Percentiles rank a stretch among this genome's conserved stretches.
These are phyloP conservation scores for Loxodonta africana DNA, from an alignment of 2,113 vertebrate genomes.

Conservation along the genomic window DNA sequence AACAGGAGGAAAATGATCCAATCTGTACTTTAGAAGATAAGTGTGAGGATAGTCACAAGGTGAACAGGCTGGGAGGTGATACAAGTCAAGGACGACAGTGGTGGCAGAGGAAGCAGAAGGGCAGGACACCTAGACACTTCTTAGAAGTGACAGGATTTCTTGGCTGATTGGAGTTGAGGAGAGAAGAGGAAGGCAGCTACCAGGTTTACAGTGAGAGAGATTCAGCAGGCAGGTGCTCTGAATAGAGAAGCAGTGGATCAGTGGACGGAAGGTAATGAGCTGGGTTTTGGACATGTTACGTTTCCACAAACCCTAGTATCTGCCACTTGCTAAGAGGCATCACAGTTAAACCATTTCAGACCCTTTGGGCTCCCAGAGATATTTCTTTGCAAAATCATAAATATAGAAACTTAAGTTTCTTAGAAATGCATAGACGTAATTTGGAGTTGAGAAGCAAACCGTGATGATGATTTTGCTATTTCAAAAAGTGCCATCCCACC, in stretches of 20 bases:
- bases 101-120: fast-evolving
- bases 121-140: not conserved
- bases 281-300: not conserved
- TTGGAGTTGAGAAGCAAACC: slow-evolving; percentile 27
- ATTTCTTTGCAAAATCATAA: slow-evolving; percentile 56
- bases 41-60: not conserved
- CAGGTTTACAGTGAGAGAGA: not conserved
- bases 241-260: not conserved
- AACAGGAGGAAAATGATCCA: not conserved
- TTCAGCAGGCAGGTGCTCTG: not conserved
- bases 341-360: slow-evolving; percentile 25
- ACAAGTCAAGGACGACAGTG: not conserved
- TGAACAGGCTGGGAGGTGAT: not conserved
- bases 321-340: not conserved
- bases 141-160: not conserved
- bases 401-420: slow-evolving; percentile 63
- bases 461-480: slow-evolving; percentile 13
- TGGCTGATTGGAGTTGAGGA: not conserved
- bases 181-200: not conserved
- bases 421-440: slow-evolving; percentile 9
- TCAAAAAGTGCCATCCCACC: slow-evolving; percentile 13
- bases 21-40: not conserved
- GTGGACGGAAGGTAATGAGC: slow-evolving; percentile 18
- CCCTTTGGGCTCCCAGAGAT: not conserved
- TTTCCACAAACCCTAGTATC: not conserved